These are phyloP conservation scores for Vulpes vulpes DNA, from an alignment of 2,113 vertebrate genomes.

Conservation along the genomic window DNA sequence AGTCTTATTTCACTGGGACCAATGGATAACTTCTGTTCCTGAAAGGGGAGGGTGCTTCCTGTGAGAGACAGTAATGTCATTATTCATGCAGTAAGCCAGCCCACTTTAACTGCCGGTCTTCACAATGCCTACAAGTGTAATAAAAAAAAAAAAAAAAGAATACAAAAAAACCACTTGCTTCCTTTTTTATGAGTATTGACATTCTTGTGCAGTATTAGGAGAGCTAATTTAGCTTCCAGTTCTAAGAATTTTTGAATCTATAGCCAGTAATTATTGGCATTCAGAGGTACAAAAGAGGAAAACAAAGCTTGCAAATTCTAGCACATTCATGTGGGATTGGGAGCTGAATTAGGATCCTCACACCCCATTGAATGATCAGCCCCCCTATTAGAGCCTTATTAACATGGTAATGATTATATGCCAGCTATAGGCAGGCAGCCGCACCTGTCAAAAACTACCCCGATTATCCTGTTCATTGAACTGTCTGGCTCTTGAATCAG, in stretches of 20 bases:
- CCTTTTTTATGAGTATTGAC: conserved; percentile 91
- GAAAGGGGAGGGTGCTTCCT: conserved; percentile 63
- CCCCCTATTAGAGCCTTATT: conserved; percentile 92
- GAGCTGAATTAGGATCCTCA: conserved; percentile 92
- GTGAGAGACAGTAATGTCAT: conserved; percentile 86
- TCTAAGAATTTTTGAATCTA: conserved; percentile 93
- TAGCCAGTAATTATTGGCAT: conserved; percentile 94
- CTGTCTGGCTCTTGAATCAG: conserved; percentile 88
- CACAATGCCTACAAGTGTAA: conserved; percentile 89
- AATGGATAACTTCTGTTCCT: conserved; percentile 78
- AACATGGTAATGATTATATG: conserved; percentile 93
- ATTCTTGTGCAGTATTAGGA: conserved; percentile 93
- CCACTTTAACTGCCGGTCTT: conserved; percentile 89
- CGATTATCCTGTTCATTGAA: conserved; percentile 91
- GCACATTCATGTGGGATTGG: conserved; percentile 93
- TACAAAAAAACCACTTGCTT: conserved; percentile 88
- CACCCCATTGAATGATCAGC: conserved; percentile 93
- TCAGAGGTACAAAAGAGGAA: conserved; percentile 92
- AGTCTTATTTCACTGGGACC: conserved; percentile 70
- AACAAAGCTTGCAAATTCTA: conserved; percentile 93
- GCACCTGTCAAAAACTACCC: conserved; percentile 92
- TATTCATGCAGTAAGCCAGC: conserved; percentile 89
- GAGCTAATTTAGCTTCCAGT: conserved; percentile 92
- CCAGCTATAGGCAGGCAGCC: conserved; percentile 90
- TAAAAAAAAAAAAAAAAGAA: conserved; percentile 86